These are phyloP conservation scores for Rhodinocichla rosea DNA, from an alignment of 2,113 vertebrate genomes.

Conservation along the genomic window DNA sequence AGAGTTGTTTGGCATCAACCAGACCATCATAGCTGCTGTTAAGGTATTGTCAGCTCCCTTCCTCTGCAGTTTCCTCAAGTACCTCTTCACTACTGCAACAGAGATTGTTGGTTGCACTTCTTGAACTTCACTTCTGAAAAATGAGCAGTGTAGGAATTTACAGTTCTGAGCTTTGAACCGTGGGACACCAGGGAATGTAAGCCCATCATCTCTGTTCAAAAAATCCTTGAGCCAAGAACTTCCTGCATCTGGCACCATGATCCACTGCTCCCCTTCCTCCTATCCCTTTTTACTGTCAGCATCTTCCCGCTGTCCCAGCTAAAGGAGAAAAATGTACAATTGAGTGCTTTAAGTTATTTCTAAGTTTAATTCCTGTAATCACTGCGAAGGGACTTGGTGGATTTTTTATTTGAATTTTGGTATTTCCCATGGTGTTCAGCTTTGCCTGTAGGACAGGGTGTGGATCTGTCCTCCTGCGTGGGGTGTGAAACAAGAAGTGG, in stretches of 20 bases:
- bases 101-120: background rate
- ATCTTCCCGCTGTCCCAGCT: background rate
- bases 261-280: background rate
- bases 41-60: conserved; percentile 64
- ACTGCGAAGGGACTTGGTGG: background rate
- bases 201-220: background rate
- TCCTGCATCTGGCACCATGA: background rate
- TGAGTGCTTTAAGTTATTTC: background rate
- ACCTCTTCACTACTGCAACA: background rate
- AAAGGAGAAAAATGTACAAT: background rate
- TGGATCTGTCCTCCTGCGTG: background rate
- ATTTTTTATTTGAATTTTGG: background rate
- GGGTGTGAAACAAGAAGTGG: background rate
- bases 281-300: background rate
- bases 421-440: background rate
- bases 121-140: background rate
- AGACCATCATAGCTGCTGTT: conserved; percentile 68
- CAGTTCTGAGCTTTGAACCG: background rate
- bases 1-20: conserved; percentile 82
- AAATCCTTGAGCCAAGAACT: background rate
- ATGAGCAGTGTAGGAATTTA: background rate
- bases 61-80: background rate
- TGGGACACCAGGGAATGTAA: background rate
- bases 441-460: background rate
- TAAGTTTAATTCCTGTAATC: background rate